These are phyloP conservation scores for Drosophila grimshawi DNA, from an alignment of 1,140 invertebrate species.

Conservation along the genomic window DNA sequence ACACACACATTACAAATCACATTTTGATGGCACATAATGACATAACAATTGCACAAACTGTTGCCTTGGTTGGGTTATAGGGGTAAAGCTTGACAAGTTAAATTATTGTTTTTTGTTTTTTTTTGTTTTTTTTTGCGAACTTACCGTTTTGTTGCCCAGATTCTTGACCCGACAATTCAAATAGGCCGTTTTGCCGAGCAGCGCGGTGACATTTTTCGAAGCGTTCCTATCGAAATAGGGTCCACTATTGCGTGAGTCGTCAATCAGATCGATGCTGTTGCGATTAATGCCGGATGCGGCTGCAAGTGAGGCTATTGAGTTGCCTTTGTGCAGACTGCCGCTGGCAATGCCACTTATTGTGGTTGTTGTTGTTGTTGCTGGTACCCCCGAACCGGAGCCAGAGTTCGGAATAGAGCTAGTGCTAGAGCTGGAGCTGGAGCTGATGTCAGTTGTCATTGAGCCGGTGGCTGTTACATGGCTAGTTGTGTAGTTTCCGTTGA, in stretches of 20 bases:
- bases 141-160: conserved; percentile 94
- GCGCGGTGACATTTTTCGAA: conserved; percentile 88
- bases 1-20: conserved; percentile 54
- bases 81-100: too few species aligned
- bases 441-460: conserved; percentile 61
- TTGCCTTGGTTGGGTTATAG: background rate
- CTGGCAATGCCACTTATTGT: conserved; percentile 63
- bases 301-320: conserved; percentile 54
- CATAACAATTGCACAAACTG: conserved; percentile 24
- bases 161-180: conserved; percentile 94
- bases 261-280: conserved; percentile 77
- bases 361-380: conserved; percentile 17
- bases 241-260: conserved; percentile 75
- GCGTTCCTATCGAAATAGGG: conserved; percentile 82
- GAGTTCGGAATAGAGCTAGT: conserved; percentile 20
- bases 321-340: conserved; percentile 68
- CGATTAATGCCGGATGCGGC: conserved; percentile 61
- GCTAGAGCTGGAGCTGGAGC: conserved; percentile 4
- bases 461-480: conserved; percentile 37
- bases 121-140: conserved; percentile 67
- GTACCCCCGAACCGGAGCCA: conserved; percentile 3
- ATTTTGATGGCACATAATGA: conserved; percentile 66
- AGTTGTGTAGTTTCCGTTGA: conserved; percentile 65
- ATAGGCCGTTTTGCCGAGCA: conserved; percentile 93
- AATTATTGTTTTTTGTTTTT: background rate